Base-by-base conservation (phyloP, 2,113 vertebrate genomes). In the Glaucidium brasilianum region DNA sequence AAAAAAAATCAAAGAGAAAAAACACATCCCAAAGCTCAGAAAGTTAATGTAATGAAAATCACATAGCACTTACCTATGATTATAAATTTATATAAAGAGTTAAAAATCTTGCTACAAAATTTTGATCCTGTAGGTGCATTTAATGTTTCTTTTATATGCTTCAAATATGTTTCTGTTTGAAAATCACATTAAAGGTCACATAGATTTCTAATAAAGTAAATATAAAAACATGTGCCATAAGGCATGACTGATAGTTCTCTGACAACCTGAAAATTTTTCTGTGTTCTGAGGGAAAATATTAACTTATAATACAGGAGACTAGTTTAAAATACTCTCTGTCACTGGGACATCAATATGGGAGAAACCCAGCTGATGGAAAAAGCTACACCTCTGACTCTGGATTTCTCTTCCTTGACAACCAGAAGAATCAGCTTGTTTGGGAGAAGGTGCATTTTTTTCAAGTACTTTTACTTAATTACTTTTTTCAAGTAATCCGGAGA, bases 181-280 rank as follows among this genome's bases (percentile, higher is more conserved):
- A 93, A 97, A 92, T 96, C 78, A 84, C 37, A 73, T 85, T 79
- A 85, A 85, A 91, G 64, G 32, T 66, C 90, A 58, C 58, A 34
- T 47, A 64, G 47, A 37, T 79, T 92, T 59, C 63, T 91, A 77
- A 52, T 80, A 49, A 95, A 90, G 75, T 56, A 80, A 81, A 67
- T 75, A 22, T 27, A 59, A 59, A 92, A 78, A 35, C 29, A n/a
- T 67, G 35, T 75, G 49, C 67, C 32, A 12, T 67, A 27, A 52
- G 41, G 26, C 55, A 78, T 64, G 32, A 37, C 58, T 62, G 45
- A 50, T 58, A 60, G 45, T 74, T 82, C 56, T 96, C 59, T 77
- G 55, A 69, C 62, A 83, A 27, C 39, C 39, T 62, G 77, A 50
- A 58, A 76, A 82, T 75, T 85, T 45, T 29, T 27, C 8, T 0